These are phyloP conservation scores for Lepus townsendii DNA, from an alignment of 2,797 vertebrate species.

Conservation along the genomic window DNA sequence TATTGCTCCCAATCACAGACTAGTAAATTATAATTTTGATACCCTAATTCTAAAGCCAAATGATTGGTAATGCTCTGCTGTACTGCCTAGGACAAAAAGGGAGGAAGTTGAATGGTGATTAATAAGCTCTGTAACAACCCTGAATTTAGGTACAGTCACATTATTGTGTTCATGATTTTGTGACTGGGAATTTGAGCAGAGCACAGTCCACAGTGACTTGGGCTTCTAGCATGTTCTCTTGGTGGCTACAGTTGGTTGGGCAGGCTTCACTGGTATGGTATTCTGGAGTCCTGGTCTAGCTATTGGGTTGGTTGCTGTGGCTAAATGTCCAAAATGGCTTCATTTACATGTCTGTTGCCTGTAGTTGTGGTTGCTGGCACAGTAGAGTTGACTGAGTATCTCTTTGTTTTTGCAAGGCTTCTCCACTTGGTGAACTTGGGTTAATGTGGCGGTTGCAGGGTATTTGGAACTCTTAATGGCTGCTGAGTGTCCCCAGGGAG, in stretches of 20 bases:
- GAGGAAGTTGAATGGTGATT: neutral
- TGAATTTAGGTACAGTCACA: neutral
- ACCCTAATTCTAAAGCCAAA: neutral
- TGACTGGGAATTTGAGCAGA: neutral
- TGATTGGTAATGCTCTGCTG: neutral
- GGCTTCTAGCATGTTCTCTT: neutral
- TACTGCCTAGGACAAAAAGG: neutral
- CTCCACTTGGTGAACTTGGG: neutral
- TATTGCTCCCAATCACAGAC: neutral
- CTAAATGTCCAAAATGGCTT: neutral
- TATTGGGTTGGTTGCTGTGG: neutral
- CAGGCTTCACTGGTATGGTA: neutral
- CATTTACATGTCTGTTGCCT: neutral
- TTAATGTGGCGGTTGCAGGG: neutral
- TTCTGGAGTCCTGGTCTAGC: neutral
- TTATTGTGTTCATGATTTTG: neutral
- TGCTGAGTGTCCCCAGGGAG: neutral
- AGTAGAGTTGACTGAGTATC: neutral
- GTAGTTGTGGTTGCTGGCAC: neutral
- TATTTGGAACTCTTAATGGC: neutral
- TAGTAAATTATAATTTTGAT: constrained; percentile 4
- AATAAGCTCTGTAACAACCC: neutral
- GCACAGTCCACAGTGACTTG: neutral
- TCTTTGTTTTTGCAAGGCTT: neutral
- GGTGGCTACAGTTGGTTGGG: neutral